phyloP scores from a whole-genome alignment of 2,113 vertebrate genomes.

The Cnemophilus loriae region DNA sequence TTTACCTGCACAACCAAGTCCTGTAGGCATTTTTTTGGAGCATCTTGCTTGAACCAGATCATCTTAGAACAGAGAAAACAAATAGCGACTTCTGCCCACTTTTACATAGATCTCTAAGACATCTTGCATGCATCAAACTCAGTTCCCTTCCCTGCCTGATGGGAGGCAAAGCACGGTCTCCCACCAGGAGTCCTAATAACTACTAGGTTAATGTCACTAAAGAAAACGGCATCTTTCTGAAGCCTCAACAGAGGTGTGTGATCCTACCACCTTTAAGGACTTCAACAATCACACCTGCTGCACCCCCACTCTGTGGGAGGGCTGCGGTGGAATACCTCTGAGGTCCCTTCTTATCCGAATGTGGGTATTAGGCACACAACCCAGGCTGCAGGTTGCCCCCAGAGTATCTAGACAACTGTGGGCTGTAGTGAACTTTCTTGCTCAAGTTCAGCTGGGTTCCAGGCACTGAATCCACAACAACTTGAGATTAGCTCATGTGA shows the following conservation, averaged over 20 bases:
- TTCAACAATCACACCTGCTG: not conserved
- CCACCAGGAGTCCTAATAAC: not conserved
- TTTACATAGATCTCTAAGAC: not conserved
- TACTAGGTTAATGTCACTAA: not conserved
- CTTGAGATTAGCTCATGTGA: not conserved
- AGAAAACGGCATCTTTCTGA: not conserved
- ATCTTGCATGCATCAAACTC: not conserved
- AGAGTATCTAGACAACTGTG: not conserved
- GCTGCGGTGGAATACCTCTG: not conserved
- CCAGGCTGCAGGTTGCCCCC: not conserved
- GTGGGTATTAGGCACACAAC: not conserved
- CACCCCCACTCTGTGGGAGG: not conserved
- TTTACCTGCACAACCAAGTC: not conserved
- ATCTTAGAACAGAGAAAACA: not conserved
- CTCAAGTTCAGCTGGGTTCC: not conserved
- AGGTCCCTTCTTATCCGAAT: not conserved
- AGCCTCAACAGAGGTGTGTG: not conserved
- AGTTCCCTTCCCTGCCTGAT: not conserved
- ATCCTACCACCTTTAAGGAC: not conserved
- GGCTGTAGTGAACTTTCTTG: not conserved
- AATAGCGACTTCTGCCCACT: not conserved
- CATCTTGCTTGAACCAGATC: not conserved
- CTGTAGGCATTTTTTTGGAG: not conserved
- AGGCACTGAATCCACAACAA: not conserved
- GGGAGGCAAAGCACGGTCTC: not conserved